phyloP scores from a whole-genome alignment of 92 coral and sea anemone genomes.

The Bergia sp. region DNA sequence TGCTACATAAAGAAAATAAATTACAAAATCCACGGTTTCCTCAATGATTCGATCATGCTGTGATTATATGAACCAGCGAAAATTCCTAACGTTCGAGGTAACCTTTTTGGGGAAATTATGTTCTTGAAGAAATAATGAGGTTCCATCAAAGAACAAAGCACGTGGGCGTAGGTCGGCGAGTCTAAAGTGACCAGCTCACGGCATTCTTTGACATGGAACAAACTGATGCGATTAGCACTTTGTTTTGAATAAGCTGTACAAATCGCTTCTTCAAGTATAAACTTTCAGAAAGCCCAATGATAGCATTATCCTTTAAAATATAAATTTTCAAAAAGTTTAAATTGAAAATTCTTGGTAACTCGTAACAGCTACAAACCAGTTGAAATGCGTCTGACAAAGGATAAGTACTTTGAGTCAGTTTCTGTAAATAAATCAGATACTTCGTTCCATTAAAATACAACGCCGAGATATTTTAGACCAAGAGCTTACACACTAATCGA shows the following conservation, averaged over 20 bases:
- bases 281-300: neutral
- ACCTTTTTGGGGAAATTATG: neutral
- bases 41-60: neutral
- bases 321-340: no score
- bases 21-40: neutral
- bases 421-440: neutral
- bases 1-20: neutral
- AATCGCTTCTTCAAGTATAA: neutral
- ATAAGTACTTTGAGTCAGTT: neutral
- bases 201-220: conserved; percentile 1
- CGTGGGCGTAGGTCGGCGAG: neutral
- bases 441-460: neutral
- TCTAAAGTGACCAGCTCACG: neutral
- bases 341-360: neutral
- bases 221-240: neutral
- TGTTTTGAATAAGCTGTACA: conserved; percentile 5
- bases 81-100: no score
- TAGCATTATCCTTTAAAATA: no score
- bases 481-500: no score
- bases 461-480: neutral
- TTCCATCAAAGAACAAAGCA: neutral
- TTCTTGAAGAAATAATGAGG: neutral
- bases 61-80: neutral
- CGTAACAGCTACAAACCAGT: neutral
- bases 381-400: neutral